Evolutionary conservation across 2,113 vertebrate genomes (phyloP).

Genomic region (Noctilio leporinus): DNA sequence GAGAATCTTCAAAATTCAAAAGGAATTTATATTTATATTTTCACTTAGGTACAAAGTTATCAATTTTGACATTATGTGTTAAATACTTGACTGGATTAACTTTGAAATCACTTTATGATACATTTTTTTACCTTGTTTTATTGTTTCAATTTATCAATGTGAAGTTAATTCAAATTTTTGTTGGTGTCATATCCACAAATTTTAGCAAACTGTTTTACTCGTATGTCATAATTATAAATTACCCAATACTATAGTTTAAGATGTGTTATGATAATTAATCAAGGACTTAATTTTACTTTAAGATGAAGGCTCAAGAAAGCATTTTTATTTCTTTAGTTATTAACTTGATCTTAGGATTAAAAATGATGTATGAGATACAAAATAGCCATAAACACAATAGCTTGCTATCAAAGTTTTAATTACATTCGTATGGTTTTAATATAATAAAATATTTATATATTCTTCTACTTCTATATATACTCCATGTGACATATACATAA

Average conservation of each 20-base stretch:
- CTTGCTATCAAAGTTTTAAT: slow-evolving; percentile 14
- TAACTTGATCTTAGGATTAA: slow-evolving; percentile 41
- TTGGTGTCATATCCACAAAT: slow-evolving; percentile 10
- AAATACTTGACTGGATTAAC: slow-evolving; percentile 55
- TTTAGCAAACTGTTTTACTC: slow-evolving; percentile 28
- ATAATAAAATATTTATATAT: slow-evolving; percentile 53
- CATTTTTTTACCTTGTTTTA: slow-evolving; percentile 63
- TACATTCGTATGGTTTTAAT: slow-evolving; percentile 44
- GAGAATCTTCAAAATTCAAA: slow-evolving; percentile 15
- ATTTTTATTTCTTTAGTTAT: slow-evolving; percentile 43
- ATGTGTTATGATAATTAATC: slow-evolving; percentile 60
- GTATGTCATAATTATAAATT: slow-evolving; percentile 21
- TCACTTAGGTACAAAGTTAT: slow-evolving; percentile 43
- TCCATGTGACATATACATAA: background rate
- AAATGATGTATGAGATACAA: slow-evolving; percentile 9
- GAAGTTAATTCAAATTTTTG: slow-evolving; percentile 54
- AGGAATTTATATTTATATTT: slow-evolving; percentile 52
- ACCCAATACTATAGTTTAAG: slow-evolving; percentile 49
- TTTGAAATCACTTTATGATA: slow-evolving; percentile 52
- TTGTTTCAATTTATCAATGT: slow-evolving; percentile 65
- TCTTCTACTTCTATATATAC: slow-evolving; percentile 24
- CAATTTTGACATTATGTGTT: slow-evolving; percentile 33
- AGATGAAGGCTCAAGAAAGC: slow-evolving; percentile 6
- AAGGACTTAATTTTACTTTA: slow-evolving; percentile 55
- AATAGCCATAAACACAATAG: slow-evolving; percentile 35